phyloP scores from a whole-genome alignment of 2,797 vertebrate species.

The Gallinago nigripennis region DNA sequence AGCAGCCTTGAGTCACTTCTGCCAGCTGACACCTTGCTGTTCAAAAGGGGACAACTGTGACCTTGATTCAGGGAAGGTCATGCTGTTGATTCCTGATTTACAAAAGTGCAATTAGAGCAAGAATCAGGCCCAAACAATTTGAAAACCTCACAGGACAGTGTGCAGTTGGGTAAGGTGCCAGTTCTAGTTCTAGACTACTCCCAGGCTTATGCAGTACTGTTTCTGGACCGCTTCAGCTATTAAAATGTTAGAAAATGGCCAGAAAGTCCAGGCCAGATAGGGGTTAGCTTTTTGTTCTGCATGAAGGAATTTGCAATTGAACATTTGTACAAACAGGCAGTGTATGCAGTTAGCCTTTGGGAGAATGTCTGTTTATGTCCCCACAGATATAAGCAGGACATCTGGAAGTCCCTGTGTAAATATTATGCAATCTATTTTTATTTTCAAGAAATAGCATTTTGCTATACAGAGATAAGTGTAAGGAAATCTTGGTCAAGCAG shows the following conservation, averaged over 20 bases:
- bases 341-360: background rate
- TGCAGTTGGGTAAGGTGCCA: background rate
- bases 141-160: background rate
- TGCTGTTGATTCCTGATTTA: background rate
- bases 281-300: background rate
- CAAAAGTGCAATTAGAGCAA: background rate
- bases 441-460: background rate
- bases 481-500: background rate
- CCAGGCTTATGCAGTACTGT: background rate
- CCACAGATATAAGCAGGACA: background rate
- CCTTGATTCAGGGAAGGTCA: background rate
- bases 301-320: background rate
- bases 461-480: background rate
- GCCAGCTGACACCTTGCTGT: background rate
- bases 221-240: background rate
- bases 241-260: background rate
- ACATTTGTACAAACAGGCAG: background rate
- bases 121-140: background rate
- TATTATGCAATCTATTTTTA: background rate
- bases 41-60: background rate
- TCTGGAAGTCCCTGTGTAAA: background rate
- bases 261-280: background rate
- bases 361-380: background rate
- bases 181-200: background rate
- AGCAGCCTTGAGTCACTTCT: background rate